These are phyloP conservation scores for Gadopsis marmoratus DNA, from an alignment of 2,797 vertebrate species.

Conservation along the genomic window DNA sequence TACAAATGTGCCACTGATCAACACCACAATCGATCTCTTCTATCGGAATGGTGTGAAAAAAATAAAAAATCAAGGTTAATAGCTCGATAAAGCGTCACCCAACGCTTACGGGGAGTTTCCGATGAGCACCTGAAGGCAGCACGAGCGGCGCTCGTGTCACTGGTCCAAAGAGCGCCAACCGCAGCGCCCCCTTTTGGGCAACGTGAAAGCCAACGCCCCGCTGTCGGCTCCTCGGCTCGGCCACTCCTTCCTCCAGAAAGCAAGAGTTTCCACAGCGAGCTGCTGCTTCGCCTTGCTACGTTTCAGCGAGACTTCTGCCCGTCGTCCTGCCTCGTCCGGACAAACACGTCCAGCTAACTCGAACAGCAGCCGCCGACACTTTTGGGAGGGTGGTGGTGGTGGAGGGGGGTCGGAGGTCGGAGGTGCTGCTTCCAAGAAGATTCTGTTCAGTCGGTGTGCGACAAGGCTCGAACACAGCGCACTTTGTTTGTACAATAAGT, in stretches of 20 bases:
- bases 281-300: no score
- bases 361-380: fast-evolving
- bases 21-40: no score
- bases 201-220: conserved; percentile 69
- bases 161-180: neutral
- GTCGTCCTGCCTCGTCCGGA: no score
- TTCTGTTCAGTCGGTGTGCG: no score
- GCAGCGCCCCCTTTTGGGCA: conserved; percentile 25
- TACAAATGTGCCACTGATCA: no score
- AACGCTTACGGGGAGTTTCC: neutral
- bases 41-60: no score
- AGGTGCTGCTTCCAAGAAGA: no score
- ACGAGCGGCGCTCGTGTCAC: neutral
- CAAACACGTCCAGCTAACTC: no score
- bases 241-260: neutral
- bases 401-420: no score
- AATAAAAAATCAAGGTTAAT: no score
- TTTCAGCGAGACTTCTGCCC: neutral
- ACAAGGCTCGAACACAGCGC: neutral
- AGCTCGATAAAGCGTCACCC: neutral
- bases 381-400: no score
- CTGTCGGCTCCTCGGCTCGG: neutral
- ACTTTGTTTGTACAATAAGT: neutral
- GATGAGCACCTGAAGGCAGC: conserved; percentile 41
- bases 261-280: no score